Percentiles rank a stretch among this genome's conserved stretches.
Conservation (phyloP, 2,113 vertebrate species). For the Urocynchramus pylzowi region DNA sequence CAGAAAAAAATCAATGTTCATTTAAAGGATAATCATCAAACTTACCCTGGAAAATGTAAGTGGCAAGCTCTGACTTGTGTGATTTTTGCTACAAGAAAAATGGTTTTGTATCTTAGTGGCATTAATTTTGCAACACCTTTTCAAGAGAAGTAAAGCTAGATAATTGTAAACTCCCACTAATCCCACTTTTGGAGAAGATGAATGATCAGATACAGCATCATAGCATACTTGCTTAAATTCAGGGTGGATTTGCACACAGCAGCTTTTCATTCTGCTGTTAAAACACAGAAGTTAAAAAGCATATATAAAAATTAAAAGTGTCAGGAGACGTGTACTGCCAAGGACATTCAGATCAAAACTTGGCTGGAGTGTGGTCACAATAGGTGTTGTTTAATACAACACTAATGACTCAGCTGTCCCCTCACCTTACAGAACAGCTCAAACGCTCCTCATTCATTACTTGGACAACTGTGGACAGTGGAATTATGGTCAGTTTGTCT, state of each 20-base stretch:
- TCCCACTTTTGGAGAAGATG: slow-evolving; percentile 14
- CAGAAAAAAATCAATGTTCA: slow-evolving; percentile 61
- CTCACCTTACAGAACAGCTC: not conserved
- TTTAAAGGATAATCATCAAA: slow-evolving; percentile 71
- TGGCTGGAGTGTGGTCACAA: not conserved
- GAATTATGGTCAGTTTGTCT: slow-evolving; percentile 4
- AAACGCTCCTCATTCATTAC: not conserved
- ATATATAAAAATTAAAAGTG: not conserved
- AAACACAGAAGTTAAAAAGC: not conserved
- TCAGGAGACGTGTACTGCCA: not conserved
- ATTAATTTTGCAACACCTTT: slow-evolving; percentile 36
- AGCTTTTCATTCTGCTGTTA: slow-evolving; percentile 29
- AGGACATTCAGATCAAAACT: not conserved
- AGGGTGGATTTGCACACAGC: slow-evolving; percentile 2
- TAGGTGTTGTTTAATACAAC: not conserved
- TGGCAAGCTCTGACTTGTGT: slow-evolving; percentile 50
- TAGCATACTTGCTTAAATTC: not conserved
- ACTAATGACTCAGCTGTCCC: not conserved
- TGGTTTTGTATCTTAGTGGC: slow-evolving; percentile 5
- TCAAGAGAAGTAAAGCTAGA: slow-evolving; percentile 23
- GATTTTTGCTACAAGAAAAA: slow-evolving; percentile 64
- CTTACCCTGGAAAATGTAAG: slow-evolving; percentile 58
- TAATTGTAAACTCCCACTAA: slow-evolving; percentile 43
- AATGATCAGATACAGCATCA: not conserved
- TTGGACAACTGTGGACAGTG: not conserved